Percentiles rank a stretch among this genome's conserved stretches.
phyloP scores from a whole-genome alignment of 2,113 vertebrate genomes.

The Lathamus discolor region DNA sequence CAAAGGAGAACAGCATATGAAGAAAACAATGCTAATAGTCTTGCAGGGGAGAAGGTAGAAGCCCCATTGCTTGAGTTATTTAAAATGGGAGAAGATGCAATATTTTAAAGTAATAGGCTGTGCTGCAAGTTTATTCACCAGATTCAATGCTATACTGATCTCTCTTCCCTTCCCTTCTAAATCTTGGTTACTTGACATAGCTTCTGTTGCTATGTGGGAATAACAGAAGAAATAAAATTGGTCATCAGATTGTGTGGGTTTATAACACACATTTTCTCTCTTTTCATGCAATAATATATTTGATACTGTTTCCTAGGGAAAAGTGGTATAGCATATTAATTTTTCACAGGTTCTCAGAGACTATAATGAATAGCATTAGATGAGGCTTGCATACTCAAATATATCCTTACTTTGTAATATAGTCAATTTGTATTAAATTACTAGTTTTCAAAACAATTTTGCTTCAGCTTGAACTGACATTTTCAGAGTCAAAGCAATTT shows the following conservation, averaged over 20 bases:
- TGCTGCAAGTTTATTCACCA: neutral
- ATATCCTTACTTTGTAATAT: constrained; percentile 48
- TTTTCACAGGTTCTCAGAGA: constrained; percentile 29
- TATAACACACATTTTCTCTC: neutral
- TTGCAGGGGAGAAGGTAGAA: neutral
- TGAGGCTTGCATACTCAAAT: constrained; percentile 19
- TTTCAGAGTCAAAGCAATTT: constrained; percentile 61
- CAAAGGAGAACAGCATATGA: neutral
- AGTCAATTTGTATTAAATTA: constrained; percentile 65
- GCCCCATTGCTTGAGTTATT: neutral
- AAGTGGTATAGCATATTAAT: constrained; percentile 19
- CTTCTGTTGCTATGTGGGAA: neutral
- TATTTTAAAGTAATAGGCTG: neutral
- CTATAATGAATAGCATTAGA: constrained; percentile 32
- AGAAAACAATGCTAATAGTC: neutral
- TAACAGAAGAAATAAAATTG: neutral
- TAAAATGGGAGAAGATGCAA: neutral
- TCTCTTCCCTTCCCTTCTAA: neutral
- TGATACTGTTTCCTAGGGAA: constrained; percentile 4
- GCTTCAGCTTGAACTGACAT: constrained; percentile 60
- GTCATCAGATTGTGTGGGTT: neutral
- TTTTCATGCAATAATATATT: neutral
- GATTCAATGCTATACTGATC: neutral
- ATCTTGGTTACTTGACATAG: neutral
- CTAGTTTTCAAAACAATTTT: constrained; percentile 65